Evolutionary conservation across 1,140 invertebrate genomes (phyloP), one percentile per base, ranked within the genome.

Genomic region (Leptinotarsa defecta): DNA sequence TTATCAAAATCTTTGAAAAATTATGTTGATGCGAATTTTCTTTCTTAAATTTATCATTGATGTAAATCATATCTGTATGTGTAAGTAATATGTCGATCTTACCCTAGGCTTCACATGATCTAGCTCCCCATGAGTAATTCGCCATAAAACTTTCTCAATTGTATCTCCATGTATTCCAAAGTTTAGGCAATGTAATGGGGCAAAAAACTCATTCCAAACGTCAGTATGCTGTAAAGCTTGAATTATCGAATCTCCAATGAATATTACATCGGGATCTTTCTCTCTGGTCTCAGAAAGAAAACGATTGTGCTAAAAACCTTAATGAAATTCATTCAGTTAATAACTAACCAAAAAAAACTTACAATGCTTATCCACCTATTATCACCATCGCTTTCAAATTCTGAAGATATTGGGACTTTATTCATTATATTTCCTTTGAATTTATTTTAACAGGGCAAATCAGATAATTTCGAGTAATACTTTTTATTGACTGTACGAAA

Each of bases 191-290:
- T 96, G 95, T 81, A 96, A 88, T 22, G 94, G 94, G 52, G 92
- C 94, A 90, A 96, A 96, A 86, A 93, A 90, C 81, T 94, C 91
- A 81, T 92, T 92, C 94, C 95, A 97, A 20, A 95, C 89, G 87
- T 94, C 91, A 48, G 92, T 92, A 81, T 93, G 91, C 82, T 91
- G 90, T 78, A 96, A 86, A 48, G 93, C 91, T 85, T 93, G 91
- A 74, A 96, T 88, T 69, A 96, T 89, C 63, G 94, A 96, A 87
- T 97, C 95, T 8, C 95, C 95, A 64, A 97, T 90, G 82, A 96
- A 95, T 72, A 97, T 89, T n/a, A 97, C 94, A 83, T 97, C 95
- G 49, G 94, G 94, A 87, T 97, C 95, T 86, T 93, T 93, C 80
- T 94, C 94, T 84, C 92, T 91, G 13, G 93, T 92, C 86, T 96